Conservation (phyloP, 2,113 vertebrate species). For the Calyptommatus sinebrachiatus region DNA sequence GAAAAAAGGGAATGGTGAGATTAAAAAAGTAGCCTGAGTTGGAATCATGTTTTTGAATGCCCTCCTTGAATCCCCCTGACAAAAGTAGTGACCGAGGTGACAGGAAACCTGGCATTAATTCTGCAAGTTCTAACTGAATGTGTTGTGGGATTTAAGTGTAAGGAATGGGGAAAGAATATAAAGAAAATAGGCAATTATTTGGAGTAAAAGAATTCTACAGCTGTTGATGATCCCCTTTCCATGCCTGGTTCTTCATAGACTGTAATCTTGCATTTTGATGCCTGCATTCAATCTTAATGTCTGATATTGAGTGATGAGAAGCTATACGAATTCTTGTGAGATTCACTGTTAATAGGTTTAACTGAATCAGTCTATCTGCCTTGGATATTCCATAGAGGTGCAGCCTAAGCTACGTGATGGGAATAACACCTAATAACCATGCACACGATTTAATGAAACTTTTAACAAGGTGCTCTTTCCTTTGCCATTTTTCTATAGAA, state of each 20-base stretch:
- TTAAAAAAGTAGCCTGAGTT: slow-evolving; percentile 52
- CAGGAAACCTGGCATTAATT: slow-evolving; percentile 58
- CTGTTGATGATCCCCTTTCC: slow-evolving; percentile 47
- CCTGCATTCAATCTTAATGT: slow-evolving; percentile 52
- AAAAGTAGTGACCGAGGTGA: slow-evolving; percentile 56
- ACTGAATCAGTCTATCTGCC: slow-evolving; percentile 41
- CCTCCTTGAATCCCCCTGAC: slow-evolving; percentile 54
- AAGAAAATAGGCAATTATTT: slow-evolving; percentile 59
- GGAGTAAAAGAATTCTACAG: slow-evolving; percentile 38
- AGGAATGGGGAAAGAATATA: slow-evolving; percentile 45
- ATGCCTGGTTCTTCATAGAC: slow-evolving; percentile 37
- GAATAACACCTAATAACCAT: slow-evolving; percentile 23
- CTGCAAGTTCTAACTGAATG: slow-evolving; percentile 57
- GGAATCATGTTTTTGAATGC: slow-evolving; percentile 50
- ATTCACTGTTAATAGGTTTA: slow-evolving; percentile 59
- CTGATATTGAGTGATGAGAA: slow-evolving; percentile 54
- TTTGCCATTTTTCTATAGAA: background rate
- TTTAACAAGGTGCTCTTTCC: background rate
- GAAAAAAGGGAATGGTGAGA: slow-evolving; percentile 32
- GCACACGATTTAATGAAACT: background rate
- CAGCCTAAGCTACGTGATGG: slow-evolving; percentile 5
- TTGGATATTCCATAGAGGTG: slow-evolving; percentile 50
- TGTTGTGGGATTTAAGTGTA: slow-evolving; percentile 41
- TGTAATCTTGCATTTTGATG: slow-evolving; percentile 53
- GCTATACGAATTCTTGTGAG: slow-evolving; percentile 46